Evolutionary conservation across 2,797 vertebrate species (phyloP).

Genomic region (Hirundo rustica): DNA sequence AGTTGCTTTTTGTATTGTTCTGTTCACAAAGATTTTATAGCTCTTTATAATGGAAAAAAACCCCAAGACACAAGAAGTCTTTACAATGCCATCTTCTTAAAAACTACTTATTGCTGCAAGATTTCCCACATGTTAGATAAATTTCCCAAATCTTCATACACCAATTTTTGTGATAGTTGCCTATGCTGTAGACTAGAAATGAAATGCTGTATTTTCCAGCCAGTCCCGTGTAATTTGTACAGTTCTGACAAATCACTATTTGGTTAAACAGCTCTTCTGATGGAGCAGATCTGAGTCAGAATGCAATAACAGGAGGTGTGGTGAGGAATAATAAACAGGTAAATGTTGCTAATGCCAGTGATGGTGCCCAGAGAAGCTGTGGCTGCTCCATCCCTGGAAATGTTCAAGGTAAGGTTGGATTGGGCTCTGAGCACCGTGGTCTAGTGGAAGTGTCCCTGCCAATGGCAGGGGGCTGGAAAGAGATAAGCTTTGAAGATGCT

Average conservation of each 20-base stretch:
- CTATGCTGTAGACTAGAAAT: not conserved
- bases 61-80: not conserved
- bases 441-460: not conserved
- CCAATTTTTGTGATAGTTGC: not conserved
- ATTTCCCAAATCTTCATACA: not conserved
- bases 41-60: not conserved
- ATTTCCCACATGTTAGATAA: not conserved
- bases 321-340: not conserved
- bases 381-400: not conserved
- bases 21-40: not conserved
- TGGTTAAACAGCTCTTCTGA: not conserved
- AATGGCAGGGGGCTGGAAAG: accelerated
- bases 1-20: not conserved
- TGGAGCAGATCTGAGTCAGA: not conserved
- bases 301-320: not conserved
- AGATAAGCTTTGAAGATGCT: not conserved
- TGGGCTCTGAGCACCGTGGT: accelerated
- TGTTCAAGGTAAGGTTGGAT: not conserved
- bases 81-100: accelerated
- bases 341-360: not conserved
- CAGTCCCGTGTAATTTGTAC: not conserved
- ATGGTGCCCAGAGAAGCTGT: not conserved
- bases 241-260: not conserved
- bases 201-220: not conserved
- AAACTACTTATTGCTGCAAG: not conserved